Evolutionary conservation across 2,888 invertebrate genomes (phyloP), one percentile per base, ranked within the genome.

Genomic region (Agapetus fuscipes): DNA sequence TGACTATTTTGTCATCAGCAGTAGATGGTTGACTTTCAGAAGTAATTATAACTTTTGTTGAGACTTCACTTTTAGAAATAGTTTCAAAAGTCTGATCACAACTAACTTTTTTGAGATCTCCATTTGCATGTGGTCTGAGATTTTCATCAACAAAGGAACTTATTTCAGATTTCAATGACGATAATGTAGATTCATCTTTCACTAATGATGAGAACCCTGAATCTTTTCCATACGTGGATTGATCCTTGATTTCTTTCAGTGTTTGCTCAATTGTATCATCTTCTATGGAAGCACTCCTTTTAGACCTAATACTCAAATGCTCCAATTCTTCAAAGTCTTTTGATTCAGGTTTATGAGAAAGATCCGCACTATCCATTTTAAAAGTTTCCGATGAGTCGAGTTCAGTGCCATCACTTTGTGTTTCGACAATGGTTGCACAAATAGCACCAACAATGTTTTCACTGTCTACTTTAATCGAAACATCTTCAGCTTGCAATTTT

Each of bases 81-180:
- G 4, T 10, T 33, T 35, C 31, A 16, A 17, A 7, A 12, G 17
- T 32, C 17, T 7, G 9, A 34, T 14, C 15, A n/a, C n/a, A n/a
- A n/a, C n/a, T n/a, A 25, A 25, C 15, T 12, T 45, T 38, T 34
- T 47, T 49, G 3, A 45, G 35, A 37, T 43, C 37, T 12, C 46
- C 46, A 34, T 45, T 48, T 2, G 45, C 40, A 14, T 33, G 17
- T 9, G 14, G 16, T 24, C 41, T 45, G 9, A 26, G 15, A 11
- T 27, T 39, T 14, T 30, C 31, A 15, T 38, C 31, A 20, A 37
- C 17, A 20, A 13, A 13, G 10, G 7, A n/a, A n/a, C n/a, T n/a
- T n/a, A n/a, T n/a, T n/a, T n/a, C n/a, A n/a, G n/a, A 11, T 13
- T 7, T 13, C 30, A 9, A 9, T 30, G 30, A 13, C n/a, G 9